Conservation (phyloP, 2,113 vertebrate genomes). For the Triplophysa tibetana region DNA sequence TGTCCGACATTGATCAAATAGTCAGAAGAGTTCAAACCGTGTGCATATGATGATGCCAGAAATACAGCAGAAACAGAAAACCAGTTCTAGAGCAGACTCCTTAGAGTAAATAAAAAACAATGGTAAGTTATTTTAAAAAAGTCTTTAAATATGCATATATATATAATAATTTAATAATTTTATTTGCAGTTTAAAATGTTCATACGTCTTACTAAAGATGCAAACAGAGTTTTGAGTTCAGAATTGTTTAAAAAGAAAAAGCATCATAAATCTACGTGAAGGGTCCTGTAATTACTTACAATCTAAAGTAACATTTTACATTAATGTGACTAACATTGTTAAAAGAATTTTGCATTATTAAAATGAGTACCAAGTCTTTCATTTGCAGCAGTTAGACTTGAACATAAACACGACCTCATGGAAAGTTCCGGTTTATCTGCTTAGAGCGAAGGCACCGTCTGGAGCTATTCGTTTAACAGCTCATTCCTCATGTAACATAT, state of each 20-base stretch:
- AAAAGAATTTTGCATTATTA: not conserved
- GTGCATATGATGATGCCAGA: not conserved
- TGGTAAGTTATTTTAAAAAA: no score
- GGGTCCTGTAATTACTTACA: not conserved
- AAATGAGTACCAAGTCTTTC: not conserved
- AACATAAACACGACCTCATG: constrained; percentile 5
- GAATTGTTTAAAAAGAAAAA: not conserved
- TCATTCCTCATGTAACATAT: not conserved
- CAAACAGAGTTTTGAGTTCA: constrained; percentile 3
- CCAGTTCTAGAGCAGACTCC: not conserved
- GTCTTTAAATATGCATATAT: no score
- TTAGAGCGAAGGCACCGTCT: not conserved
- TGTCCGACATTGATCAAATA: not conserved
- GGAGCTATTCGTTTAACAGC: not conserved
- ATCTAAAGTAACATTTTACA: no score
- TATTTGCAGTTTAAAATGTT: not conserved
- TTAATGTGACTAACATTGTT: not conserved
- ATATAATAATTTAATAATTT: no score
- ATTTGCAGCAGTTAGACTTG: not conserved
- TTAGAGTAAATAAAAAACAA: no score
- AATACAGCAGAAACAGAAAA: not conserved
- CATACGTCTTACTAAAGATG: not conserved
- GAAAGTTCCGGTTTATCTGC: not conserved
- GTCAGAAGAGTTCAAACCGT: not conserved
- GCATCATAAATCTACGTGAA: not conserved